Percentiles rank a stretch among this genome's conserved stretches.
Evolutionary conservation across 2,888 invertebrate genomes (phyloP).

Genomic region (Dendrolimus houi): DNA sequence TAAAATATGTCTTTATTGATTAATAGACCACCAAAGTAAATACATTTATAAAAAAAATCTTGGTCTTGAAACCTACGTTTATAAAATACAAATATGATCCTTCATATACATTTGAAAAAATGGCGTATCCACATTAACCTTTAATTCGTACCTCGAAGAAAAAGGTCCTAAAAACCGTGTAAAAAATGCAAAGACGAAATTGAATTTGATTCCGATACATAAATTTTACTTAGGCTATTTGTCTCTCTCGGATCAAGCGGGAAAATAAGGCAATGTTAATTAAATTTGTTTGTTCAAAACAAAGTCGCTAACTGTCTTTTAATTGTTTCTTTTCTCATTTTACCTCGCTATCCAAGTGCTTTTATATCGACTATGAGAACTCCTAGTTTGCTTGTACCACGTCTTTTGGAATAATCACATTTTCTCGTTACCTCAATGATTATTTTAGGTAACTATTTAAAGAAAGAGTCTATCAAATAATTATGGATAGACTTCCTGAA

Average conservation of each 20-base stretch:
- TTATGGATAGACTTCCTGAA: too few species aligned
- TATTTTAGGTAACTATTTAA: too few species aligned
- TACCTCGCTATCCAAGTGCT: constrained; percentile 7
- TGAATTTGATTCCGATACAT: constrained; percentile 75
- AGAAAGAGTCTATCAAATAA: too few species aligned
- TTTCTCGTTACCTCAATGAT: too few species aligned
- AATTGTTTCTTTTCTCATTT: constrained; percentile 48
- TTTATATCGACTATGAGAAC: not conserved
- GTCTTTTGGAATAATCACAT: too few species aligned
- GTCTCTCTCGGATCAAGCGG: constrained; percentile 67
- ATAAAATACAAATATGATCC: too few species aligned
- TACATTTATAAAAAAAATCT: too few species aligned
- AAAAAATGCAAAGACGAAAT: constrained; percentile 73
- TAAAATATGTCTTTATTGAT: too few species aligned
- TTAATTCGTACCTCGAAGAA: constrained; percentile 35
- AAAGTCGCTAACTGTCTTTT: constrained; percentile 53
- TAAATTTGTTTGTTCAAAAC: constrained; percentile 64
- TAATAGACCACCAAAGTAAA: too few species aligned
- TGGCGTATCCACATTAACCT: constrained; percentile 38
- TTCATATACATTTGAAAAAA: not conserved
- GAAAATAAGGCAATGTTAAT: constrained; percentile 66
- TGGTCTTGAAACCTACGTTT: too few species aligned
- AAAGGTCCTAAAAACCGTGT: constrained; percentile 61
- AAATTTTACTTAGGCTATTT: constrained; percentile 74
- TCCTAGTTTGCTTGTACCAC: not conserved